Evolutionary conservation across 2,888 invertebrate species (phyloP).

Genomic region (Byasa hedistus): DNA sequence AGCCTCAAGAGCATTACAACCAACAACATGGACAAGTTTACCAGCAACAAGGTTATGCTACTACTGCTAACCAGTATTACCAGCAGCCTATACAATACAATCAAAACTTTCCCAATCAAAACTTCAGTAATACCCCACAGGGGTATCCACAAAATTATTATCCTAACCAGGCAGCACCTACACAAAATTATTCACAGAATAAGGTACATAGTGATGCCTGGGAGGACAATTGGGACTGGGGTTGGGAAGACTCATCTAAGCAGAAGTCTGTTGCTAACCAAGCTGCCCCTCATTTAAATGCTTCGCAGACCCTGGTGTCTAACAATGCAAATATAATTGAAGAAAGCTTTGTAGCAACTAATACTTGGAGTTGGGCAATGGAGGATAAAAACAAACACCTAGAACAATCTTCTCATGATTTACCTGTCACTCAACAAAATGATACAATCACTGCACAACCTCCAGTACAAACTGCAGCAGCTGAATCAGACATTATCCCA

Average conservation of each 20-base stretch:
- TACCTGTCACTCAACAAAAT: conserved; percentile 39
- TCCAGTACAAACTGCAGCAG: conserved; percentile 33
- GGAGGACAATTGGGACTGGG: conserved; percentile 81
- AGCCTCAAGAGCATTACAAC: conserved; percentile 50
- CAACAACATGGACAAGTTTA: conserved; percentile 70
- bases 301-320: conserved; percentile 41
- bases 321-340: conserved; percentile 75
- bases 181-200: conserved; percentile 47
- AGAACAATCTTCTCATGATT: conserved; percentile 31
- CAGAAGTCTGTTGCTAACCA: conserved; percentile 47
- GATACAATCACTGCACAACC: conserved; percentile 37
- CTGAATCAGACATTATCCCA: conserved; percentile 42
- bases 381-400: conserved; percentile 67
- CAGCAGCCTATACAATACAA: conserved; percentile 56
- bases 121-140: conserved; percentile 47
- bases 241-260: conserved; percentile 79
- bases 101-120: conserved; percentile 57
- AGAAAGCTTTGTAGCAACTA: conserved; percentile 79
- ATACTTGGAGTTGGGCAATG: conserved; percentile 82
- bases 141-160: conserved; percentile 59
- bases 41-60: conserved; percentile 55
- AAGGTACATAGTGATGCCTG: conserved; percentile 58
- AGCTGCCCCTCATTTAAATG: conserved; percentile 35
- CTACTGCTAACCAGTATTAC: conserved; percentile 62
- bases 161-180: conserved; percentile 52